These are phyloP conservation scores for Mormoops blainvillei DNA, from an alignment of 2,113 vertebrate species.

Conservation along the genomic window DNA sequence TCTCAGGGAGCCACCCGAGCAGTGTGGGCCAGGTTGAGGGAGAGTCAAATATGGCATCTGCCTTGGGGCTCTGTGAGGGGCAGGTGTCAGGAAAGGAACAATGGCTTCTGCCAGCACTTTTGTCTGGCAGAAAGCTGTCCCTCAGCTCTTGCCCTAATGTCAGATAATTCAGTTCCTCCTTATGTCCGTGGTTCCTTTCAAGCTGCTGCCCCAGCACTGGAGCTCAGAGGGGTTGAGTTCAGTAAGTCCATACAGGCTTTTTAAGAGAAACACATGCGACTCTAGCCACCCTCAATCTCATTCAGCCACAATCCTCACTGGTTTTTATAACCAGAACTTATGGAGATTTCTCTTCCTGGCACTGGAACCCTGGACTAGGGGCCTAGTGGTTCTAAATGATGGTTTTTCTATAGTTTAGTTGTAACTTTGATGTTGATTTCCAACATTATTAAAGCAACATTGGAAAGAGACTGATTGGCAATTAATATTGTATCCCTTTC, in stretches of 20 bases:
- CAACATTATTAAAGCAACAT: neutral
- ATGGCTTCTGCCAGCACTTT: neutral
- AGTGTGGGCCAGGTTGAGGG: neutral
- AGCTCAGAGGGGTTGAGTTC: neutral
- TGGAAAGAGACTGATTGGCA: neutral
- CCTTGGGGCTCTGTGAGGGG: neutral
- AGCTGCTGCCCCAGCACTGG: neutral
- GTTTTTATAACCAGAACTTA: neutral
- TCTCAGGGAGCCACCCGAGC: neutral
- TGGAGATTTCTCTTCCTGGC: neutral
- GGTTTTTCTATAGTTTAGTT: neutral
- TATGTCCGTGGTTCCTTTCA: neutral
- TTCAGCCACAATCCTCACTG: neutral
- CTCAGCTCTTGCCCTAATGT: neutral
- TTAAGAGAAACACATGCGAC: neutral
- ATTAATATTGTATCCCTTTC: neutral
- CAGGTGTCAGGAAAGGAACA: neutral
- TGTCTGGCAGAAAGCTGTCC: neutral
- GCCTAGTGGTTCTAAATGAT: neutral
- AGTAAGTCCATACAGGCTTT: neutral
- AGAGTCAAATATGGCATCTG: neutral
- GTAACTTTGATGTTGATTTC: neutral
- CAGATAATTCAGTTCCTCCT: neutral
- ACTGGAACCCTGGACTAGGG: neutral
- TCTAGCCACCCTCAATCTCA: neutral